Percentiles rank a stretch among this genome's conserved stretches.
Evolutionary conservation across 2,113 vertebrate species (phyloP).

Genomic region (Australoheros scitulus): DNA sequence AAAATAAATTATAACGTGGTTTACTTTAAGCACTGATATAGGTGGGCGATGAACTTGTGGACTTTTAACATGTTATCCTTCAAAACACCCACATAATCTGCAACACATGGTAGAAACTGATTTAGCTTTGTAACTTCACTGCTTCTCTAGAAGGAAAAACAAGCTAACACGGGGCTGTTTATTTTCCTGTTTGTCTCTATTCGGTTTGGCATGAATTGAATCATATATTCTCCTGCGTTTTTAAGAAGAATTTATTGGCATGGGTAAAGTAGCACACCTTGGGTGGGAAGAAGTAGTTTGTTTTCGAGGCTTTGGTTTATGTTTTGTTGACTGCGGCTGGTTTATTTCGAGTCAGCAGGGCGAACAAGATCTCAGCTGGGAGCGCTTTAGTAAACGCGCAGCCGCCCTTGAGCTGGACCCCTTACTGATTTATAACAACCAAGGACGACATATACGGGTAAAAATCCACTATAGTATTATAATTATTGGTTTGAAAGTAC

Average conservation of each 20-base stretch:
- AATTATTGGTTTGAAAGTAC: neutral
- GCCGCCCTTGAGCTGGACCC: neutral
- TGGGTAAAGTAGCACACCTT: neutral
- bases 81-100: neutral
- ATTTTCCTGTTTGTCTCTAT: conserved; percentile 13
- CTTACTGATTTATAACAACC: accelerated
- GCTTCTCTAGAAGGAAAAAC: conserved; percentile 20
- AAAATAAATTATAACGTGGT: conserved; percentile 59
- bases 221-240: neutral
- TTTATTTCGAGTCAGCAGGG: conserved; percentile 24
- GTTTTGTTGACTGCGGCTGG: conserved; percentile 37
- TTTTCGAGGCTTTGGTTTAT: conserved; percentile 6
- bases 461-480: accelerated
- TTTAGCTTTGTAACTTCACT: neutral
- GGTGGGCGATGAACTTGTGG: conserved; percentile 30
- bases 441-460: neutral
- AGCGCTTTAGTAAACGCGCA: conserved; percentile 14
- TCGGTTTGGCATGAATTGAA: neutral
- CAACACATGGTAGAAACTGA: neutral
- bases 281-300: neutral
- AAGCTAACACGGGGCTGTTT: neutral
- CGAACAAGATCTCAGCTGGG: conserved; percentile 35
- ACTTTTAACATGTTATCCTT: conserved; percentile 20
- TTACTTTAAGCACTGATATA: conserved; percentile 31
- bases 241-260: neutral